phyloP scores from a whole-genome alignment of 1,140 invertebrate genomes.

The Tachypleus tridentatus region DNA sequence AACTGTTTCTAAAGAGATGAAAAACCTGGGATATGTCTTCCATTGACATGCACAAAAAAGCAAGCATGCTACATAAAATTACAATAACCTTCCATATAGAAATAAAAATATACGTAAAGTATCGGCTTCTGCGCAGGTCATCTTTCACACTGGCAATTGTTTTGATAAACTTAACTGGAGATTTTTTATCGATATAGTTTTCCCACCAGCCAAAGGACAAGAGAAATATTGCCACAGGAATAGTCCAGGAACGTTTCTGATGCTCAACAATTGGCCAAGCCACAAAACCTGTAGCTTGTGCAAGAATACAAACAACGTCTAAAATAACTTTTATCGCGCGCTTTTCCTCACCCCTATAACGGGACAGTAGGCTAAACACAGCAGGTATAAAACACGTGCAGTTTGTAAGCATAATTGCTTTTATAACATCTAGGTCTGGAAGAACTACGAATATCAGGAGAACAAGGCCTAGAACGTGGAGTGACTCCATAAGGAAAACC shows the following conservation, averaged over 20 bases:
- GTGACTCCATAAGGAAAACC: conserved; percentile 32
- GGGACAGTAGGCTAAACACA: conserved; percentile 26
- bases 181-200: conserved; percentile 40
- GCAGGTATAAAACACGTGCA: conserved; percentile 34
- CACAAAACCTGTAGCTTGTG: conserved; percentile 67
- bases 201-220: conserved; percentile 42
- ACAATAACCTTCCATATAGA: conserved; percentile 32
- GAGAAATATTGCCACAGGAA: conserved; percentile 36
- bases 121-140: conserved; percentile 56
- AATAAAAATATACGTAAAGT: conserved; percentile 42
- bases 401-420: conserved; percentile 32
- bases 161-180: conserved; percentile 48
- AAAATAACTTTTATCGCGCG: conserved; percentile 22
- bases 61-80: conserved; percentile 42
- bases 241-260: conserved; percentile 28
- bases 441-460: conserved; percentile 35
- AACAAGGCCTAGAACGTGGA: conserved; percentile 34
- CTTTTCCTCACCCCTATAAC: conserved; percentile 18
- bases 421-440: conserved; percentile 33
- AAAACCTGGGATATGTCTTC: conserved; percentile 66
- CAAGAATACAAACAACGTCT: conserved; percentile 29
- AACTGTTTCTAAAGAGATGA: conserved; percentile 55
- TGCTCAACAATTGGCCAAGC: conserved; percentile 54
- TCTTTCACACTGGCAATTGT: conserved; percentile 69
- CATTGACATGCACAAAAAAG: conserved; percentile 54